These are phyloP conservation scores for Erythrolamprus reginae DNA, from an alignment of 2,113 vertebrate species.

Conservation along the genomic window DNA sequence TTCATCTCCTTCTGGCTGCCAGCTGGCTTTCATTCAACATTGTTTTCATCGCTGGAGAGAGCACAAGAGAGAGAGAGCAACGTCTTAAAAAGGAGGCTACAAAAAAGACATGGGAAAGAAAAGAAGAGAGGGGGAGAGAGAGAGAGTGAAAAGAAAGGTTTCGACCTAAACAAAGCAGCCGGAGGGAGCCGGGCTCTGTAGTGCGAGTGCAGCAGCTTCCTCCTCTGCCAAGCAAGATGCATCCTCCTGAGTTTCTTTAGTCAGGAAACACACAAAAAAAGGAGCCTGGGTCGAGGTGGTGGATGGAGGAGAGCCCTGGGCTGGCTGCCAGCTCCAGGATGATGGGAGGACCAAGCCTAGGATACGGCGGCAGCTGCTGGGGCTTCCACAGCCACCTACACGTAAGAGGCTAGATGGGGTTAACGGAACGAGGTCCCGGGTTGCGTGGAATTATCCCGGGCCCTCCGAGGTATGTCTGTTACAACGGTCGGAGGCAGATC, in stretches of 20 bases:
- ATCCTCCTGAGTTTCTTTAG: slow-evolving; percentile 28
- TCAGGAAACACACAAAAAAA: slow-evolving; percentile 61
- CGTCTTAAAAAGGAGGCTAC: slow-evolving; percentile 55
- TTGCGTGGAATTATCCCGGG: not conserved
- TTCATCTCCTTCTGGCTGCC: slow-evolving; percentile 56
- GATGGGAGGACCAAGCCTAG: slow-evolving; percentile 22
- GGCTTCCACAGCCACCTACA: not conserved
- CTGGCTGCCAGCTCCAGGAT: slow-evolving; percentile 38
- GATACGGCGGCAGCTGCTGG: not conserved
- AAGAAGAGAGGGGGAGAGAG: no score
- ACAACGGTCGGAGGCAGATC: not conserved
- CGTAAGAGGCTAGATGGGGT: not conserved
- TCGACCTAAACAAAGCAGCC: slow-evolving; percentile 57
- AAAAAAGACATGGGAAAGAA: slow-evolving; percentile 49
- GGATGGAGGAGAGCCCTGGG: slow-evolving; percentile 36
- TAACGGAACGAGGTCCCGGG: not conserved
- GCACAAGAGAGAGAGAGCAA: slow-evolving; percentile 30
- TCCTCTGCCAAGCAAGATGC: slow-evolving; percentile 5
- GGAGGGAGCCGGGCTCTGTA: slow-evolving; percentile 32
- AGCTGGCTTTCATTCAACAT: slow-evolving; percentile 61
- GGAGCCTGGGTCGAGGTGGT: slow-evolving; percentile 42
- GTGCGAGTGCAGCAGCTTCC: slow-evolving; percentile 13
- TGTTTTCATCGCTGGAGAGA: slow-evolving; percentile 57
- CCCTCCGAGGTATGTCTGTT: not conserved
- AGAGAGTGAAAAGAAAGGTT: slow-evolving; percentile 35